Evolutionary conservation across 2,888 invertebrate genomes (phyloP), one percentile per base, ranked within the genome.

Genomic region (Tetropium fuscum): DNA sequence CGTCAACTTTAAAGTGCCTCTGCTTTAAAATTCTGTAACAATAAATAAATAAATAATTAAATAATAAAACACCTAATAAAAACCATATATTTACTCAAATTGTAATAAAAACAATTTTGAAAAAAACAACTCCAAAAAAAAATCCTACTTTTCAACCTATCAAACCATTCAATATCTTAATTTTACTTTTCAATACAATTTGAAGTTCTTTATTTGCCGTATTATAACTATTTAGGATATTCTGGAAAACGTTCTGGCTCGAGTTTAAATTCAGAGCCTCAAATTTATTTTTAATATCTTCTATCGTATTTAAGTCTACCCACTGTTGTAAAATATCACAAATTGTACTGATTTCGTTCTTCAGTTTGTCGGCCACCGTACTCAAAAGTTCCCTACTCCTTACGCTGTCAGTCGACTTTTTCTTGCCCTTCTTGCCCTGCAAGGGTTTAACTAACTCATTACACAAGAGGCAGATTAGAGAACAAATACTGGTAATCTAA

Each of bases 401-500:
- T 1, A 36, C 15, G 1, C 83, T 81, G 56, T 78, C 83, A 1
- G 79, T 74, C 49, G 68, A 59, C 58, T 87, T 88, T 78, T 87
- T 87, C 71, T 87, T 88, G 0, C 84, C 83, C 70, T 87, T 88
- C 72, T 86, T 87, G 5, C 81, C 71, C 77, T 87, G 27, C 41
- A 85, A 70, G 36, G 85, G 84, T 34, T 84, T 81, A 16, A 83
- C 77, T 15, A 87, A 64, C 56, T 87, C 86, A 73, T 83, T 82
- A 78, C 85, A 86, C 1, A 86, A 82, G 53, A 87, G 86, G 53
- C 86, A 83, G 2, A 89, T 76, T 58, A 86, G 83, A 15, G 85
- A 84, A 18, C 84, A 78, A 68, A 87, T 82, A 45, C 87, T 85
- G 65, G 88, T 80, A 62, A 87, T 85, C 88, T 88, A n/a, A n/a